Conservation (phyloP, 2,888 invertebrate species). For the Apotomis turbidana region DNA sequence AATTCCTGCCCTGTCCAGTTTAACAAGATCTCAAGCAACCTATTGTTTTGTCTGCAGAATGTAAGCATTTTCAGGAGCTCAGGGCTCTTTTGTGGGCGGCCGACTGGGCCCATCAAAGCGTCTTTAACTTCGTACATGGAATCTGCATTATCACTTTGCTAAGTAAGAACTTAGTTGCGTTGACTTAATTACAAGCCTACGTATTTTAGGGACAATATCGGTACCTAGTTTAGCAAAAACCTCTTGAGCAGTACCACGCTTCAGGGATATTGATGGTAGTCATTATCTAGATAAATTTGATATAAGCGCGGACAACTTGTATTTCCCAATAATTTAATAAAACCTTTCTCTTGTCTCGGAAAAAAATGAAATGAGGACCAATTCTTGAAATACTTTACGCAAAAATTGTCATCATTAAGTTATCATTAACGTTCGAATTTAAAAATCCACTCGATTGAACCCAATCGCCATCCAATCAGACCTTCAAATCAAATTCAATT, state of each 20-base stretch:
- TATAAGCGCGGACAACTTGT: no score
- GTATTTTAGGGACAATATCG: neutral
- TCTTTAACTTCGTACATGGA: constrained; percentile 18
- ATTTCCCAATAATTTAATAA: no score
- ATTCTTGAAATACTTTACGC: neutral
- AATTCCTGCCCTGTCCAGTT: neutral
- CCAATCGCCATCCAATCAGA: neutral
- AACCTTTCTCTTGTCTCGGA: no score
- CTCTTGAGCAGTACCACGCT: no score
- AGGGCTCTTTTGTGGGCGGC: constrained; percentile 14
- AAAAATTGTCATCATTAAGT: neutral
- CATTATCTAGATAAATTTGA: no score
- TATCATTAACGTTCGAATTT: neutral
- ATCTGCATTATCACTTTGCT: constrained; percentile 31
- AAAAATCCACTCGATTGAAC: neutral
- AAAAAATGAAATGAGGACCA: no score
- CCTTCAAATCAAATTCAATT: neutral
- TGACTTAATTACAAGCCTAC: neutral
- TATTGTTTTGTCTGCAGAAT: constrained; percentile 7
- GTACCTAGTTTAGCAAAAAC: no score
- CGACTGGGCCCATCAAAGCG: neutral
- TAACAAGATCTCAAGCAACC: neutral
- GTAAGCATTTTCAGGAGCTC: constrained; percentile 1
- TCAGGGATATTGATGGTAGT: no score
- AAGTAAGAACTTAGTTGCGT: constrained; percentile 7